Evolutionary conservation across 2,797 vertebrate species (phyloP), one percentile per base, ranked within the genome.

Genomic region (Acanthopagrus latus): DNA sequence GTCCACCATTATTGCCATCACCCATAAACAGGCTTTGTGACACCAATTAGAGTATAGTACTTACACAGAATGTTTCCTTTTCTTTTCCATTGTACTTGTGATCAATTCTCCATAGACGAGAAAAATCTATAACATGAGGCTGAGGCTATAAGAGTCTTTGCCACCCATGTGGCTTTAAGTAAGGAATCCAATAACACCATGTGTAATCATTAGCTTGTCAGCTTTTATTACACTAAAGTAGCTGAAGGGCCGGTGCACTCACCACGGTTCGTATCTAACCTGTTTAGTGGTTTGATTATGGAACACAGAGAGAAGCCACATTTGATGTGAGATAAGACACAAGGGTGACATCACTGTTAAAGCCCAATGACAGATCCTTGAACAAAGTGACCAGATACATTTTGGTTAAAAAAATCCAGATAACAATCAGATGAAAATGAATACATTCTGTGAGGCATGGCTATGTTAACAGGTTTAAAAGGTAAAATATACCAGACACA

Each of bases 141-240:
- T 81, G 62, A 81, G 75, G 69, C 75, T 67, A 64, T 48, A 59
- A 71, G 33, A 64, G 75, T 56, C 20, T 64, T 60, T 74, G 70
- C 83, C 76, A 81, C 64, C 80, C 65, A 62, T 77, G 76, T 86
- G 82, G 72, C 65, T 83, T 83, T 77, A 83, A 87, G 77, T 80
- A 78, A 78, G 71, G 73, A 89, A 89, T 85, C 90, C 78, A 86
- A 87, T 88, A 90, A 83, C 83, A 87, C 64, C 33, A 52, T 78
- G 84, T 77, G 81, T 74, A 85, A 89, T 90, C 81, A 85, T 88
- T 87, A 86, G 70, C 88, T 86, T 88, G 90, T 89, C 91, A 86
- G 83, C 51, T 86, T 90, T 91, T 89, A 90, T 91, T 90, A 87
- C 75, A 59, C 43, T 55, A 47, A 81, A 83, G 80, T 62, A 88